Conservation (phyloP, 2,113 vertebrate genomes). For the Meleagris gallopavo region DNA sequence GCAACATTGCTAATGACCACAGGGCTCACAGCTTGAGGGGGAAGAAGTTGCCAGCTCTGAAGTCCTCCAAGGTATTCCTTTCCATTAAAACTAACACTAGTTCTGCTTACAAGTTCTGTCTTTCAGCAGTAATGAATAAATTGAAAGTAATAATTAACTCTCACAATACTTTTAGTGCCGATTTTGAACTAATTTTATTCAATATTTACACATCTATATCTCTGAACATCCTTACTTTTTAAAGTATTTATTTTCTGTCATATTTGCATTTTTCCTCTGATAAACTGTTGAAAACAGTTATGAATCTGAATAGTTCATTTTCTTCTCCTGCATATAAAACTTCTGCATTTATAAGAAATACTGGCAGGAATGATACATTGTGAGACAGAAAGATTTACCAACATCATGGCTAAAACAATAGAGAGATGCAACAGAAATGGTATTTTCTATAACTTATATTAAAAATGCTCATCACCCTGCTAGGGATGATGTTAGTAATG, state of each 20-base stretch:
- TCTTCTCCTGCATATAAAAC: neutral
- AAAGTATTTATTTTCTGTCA: neutral
- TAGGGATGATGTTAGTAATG: neutral
- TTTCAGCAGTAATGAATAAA: neutral
- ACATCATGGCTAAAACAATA: neutral
- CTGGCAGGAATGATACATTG: neutral
- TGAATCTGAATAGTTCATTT: neutral
- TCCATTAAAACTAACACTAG: neutral
- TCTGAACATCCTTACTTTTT: neutral
- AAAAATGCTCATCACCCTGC: neutral
- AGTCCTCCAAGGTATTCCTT: neutral
- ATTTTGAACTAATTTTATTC: neutral
- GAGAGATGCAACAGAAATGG: conserved; percentile 11
- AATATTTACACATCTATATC: neutral
- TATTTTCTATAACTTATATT: conserved; percentile 23
- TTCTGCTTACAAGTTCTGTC: neutral
- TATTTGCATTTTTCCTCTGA: neutral
- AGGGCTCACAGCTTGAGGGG: neutral
- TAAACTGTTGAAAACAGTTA: neutral
- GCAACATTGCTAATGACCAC: accelerated
- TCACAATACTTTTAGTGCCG: neutral
- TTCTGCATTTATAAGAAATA: neutral
- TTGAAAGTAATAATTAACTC: neutral
- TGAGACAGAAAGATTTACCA: conserved; percentile 5
- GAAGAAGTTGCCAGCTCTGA: neutral